Evolutionary conservation across 2,797 vertebrate genomes (phyloP).

Genomic region (Sphenodon punctatus): DNA sequence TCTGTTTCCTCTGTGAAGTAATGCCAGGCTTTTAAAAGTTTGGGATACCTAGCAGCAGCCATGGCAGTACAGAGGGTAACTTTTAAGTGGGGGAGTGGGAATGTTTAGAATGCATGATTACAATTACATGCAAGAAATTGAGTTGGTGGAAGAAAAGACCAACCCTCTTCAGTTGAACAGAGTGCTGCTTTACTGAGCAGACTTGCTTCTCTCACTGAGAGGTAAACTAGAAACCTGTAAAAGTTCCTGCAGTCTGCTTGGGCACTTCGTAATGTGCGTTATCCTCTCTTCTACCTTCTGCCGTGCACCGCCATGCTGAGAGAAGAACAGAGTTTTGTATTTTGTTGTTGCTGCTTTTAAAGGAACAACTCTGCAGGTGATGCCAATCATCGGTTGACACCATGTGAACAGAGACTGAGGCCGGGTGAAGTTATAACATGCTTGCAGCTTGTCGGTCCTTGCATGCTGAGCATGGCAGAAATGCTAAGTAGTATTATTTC

Average conservation of each 20-base stretch:
- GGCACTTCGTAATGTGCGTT: not conserved
- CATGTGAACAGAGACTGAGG: not conserved
- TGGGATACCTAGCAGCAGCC: no score
- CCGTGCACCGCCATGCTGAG: not conserved
- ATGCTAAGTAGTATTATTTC: constrained; percentile 7
- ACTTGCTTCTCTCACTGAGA: no score
- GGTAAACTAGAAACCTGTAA: not conserved
- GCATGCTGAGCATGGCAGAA: constrained; percentile 16
- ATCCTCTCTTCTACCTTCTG: not conserved
- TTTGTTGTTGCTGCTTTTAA: no score
- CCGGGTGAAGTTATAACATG: not conserved
- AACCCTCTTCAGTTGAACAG: no score
- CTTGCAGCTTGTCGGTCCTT: not conserved
- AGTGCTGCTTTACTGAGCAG: no score
- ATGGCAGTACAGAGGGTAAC: no score
- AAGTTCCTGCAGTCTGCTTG: not conserved
- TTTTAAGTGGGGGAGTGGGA: no score
- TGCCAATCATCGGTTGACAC: not conserved
- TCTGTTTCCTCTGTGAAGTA: no score
- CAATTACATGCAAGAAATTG: no score
- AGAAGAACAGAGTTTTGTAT: not conserved
- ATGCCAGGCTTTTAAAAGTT: no score
- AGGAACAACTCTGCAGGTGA: not conserved
- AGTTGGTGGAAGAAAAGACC: no score
- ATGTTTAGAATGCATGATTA: no score